These are phyloP conservation scores for Callipepla californica DNA, from an alignment of 2,113 vertebrate species.

Conservation along the genomic window DNA sequence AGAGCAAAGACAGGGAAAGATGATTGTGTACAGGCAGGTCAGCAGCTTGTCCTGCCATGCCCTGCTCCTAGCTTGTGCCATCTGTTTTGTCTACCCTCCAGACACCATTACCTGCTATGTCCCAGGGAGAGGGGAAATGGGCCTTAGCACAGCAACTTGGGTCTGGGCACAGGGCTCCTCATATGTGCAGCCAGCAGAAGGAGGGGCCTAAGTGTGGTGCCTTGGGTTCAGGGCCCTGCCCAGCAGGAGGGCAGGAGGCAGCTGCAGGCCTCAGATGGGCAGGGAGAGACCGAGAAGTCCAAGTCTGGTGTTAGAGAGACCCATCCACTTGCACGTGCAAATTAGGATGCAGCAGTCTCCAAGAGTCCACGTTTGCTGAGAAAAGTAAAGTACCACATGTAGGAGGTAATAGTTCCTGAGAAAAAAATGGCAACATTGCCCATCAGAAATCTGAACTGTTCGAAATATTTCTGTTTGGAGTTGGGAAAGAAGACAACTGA, in stretches of 20 bases:
- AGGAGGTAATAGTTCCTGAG: not conserved
- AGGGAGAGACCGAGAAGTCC: not conserved
- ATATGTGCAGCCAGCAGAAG: not conserved
- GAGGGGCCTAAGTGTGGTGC: accelerated
- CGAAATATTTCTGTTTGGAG: not conserved
- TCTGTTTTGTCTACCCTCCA: not conserved
- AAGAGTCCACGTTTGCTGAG: not conserved
- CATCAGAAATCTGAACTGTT: not conserved
- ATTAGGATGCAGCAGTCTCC: not conserved
- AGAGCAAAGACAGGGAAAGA: not conserved
- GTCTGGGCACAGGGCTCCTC: not conserved
- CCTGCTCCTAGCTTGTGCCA: too few relatives aligned
- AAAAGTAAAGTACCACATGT: not conserved
- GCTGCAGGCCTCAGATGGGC: accelerated
- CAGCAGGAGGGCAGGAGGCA: too few relatives aligned
- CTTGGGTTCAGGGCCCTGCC: accelerated
- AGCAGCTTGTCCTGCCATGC: not conserved
- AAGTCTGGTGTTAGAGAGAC: not conserved
- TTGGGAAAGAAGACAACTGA: not conserved
- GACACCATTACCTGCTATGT: not conserved
- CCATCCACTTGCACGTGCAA: not conserved
- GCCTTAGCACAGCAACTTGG: too few relatives aligned
- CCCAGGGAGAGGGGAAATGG: not conserved
- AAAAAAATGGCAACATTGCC: not conserved
- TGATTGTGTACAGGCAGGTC: not conserved